Conservation (phyloP, 2,113 vertebrate genomes). For the Chaenocephalus aceratus region DNA sequence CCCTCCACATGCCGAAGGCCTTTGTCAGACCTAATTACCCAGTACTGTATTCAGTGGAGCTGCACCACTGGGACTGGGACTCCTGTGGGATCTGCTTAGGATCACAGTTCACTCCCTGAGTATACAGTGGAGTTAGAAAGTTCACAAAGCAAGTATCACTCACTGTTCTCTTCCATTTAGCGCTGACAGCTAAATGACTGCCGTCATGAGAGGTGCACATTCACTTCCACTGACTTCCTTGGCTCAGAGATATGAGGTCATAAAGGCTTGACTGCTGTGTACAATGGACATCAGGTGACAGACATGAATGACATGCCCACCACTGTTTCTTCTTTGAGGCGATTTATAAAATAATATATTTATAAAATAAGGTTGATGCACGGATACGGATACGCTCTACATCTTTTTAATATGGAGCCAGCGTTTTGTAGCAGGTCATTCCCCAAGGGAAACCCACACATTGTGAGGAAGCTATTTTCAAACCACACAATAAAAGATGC, state of each 20-base stretch:
- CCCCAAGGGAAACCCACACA: slow-evolving; percentile 1
- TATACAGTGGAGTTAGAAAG: slow-evolving; percentile 71
- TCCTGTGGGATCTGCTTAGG: slow-evolving; percentile 79
- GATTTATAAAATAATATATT: background rate
- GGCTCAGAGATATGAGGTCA: slow-evolving; percentile 6
- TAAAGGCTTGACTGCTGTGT: background rate
- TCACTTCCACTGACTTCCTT: slow-evolving; percentile 27
- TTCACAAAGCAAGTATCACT: slow-evolving; percentile 76
- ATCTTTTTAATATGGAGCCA: background rate
- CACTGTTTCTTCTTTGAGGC: background rate
- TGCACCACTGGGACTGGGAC: slow-evolving; percentile 70
- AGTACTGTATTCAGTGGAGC: slow-evolving; percentile 83
- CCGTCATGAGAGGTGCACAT: slow-evolving; percentile 43
- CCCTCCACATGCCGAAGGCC: slow-evolving; percentile 72
- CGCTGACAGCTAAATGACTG: slow-evolving; percentile 63
- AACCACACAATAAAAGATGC: slow-evolving; percentile 21
- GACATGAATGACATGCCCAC: background rate
- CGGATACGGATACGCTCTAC: background rate
- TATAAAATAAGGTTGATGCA: background rate
- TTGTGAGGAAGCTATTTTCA: slow-evolving; percentile 15
- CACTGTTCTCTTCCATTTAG: slow-evolving; percentile 61
- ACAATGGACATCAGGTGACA: slow-evolving; percentile 13
- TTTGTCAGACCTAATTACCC: slow-evolving; percentile 78
- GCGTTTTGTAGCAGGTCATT: slow-evolving; percentile 40
- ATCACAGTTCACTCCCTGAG: slow-evolving; percentile 77